phyloP scores from a whole-genome alignment of 2,797 vertebrate genomes.

The Bryconaethiops microstoma region DNA sequence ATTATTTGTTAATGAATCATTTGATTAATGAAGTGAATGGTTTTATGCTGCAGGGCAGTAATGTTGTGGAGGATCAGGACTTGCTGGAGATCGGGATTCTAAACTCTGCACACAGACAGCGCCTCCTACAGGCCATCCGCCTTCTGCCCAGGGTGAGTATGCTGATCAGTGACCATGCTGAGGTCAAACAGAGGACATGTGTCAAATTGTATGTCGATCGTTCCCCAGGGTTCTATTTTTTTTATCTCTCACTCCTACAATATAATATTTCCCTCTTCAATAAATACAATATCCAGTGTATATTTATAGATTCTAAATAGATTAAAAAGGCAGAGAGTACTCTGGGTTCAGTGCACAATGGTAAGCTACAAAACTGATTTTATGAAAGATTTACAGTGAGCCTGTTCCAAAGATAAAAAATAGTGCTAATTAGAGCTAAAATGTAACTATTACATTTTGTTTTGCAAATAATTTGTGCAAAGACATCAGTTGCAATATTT shows the following conservation, averaged over 20 bases:
- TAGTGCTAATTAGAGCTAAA: no score
- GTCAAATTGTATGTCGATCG: not conserved
- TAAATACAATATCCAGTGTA: no score
- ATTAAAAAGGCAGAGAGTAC: no score
- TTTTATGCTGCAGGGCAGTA: slow-evolving; percentile 87
- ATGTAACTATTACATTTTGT: no score
- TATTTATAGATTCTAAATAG: not conserved
- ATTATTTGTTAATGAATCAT: not conserved
- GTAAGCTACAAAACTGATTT: no score
- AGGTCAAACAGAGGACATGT: not conserved
- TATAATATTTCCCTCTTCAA: no score
- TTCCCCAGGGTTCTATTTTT: not conserved
- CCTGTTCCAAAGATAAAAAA: no score
- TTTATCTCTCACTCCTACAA: no score
- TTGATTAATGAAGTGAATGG: not conserved
- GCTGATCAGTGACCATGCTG: not conserved
- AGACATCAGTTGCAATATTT: no score
- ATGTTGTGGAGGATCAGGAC: slow-evolving; percentile 98
- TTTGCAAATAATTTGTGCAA: no score
- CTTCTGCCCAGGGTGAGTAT: slow-evolving; percentile 91
- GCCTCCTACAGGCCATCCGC: slow-evolving; percentile 96
- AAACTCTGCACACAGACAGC: slow-evolving; percentile 96
- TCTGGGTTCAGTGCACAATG: no score
- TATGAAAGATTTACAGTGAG: no score
- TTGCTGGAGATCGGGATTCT: slow-evolving; percentile 97